These are phyloP conservation scores for Pelodiscus sinensis DNA, from an alignment of 2,113 vertebrate species.

Conservation along the genomic window DNA sequence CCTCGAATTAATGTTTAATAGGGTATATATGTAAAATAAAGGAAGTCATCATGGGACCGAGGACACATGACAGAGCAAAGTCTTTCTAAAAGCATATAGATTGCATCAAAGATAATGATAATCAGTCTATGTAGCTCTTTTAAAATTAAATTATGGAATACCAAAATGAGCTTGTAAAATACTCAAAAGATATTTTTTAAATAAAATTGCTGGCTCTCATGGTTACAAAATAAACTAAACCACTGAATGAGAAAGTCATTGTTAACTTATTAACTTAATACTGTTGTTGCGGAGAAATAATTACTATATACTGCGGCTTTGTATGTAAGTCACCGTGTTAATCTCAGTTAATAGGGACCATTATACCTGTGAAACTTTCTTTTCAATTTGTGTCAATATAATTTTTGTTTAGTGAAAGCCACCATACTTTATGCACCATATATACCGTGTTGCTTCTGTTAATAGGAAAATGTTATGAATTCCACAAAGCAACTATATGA, in stretches of 20 bases:
- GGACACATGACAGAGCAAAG: not conserved
- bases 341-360: not conserved
- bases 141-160: not conserved
- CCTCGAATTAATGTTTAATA: not conserved
- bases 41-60: fast-evolving
- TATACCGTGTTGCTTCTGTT: not conserved
- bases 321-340: not conserved
- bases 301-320: not conserved
- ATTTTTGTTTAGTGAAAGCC: not conserved
- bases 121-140: not conserved
- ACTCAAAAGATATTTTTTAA: not conserved
- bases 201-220: not conserved
- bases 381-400: not conserved
- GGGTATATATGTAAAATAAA: not conserved
- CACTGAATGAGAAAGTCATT: not conserved
- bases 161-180: not conserved
- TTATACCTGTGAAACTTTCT: not conserved
- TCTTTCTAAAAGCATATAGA: not conserved
- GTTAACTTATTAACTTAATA: not conserved
- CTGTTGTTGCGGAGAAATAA: not conserved
- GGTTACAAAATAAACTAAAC: not conserved
- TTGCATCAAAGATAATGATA: not conserved
- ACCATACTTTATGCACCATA: not conserved
- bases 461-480: not conserved
- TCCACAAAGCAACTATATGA: not conserved